Base-by-base conservation (phyloP, 1,140 invertebrate genomes). In the Caenorhabditis inopinata region DNA sequence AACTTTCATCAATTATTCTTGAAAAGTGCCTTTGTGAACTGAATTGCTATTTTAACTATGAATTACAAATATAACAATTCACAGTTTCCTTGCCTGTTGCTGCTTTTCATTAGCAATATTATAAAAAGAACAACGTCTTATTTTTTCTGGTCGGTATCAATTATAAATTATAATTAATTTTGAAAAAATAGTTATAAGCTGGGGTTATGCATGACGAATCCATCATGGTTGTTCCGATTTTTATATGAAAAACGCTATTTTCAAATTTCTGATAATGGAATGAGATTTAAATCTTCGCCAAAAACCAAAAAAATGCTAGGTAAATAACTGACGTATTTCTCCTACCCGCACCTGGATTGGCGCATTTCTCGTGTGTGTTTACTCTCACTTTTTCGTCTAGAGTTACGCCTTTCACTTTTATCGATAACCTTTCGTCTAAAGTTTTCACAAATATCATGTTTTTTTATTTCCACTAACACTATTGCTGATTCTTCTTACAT, bases 381-480 rank as follows among this genome's bases (percentile, higher is more conserved):
- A 68, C 58, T 68, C 38, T 68, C 58, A 0, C 58, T 68, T 68
- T 42, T 21, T 12, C 58, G 58, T 68, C 58, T 42, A 38, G 38
- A 68, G 21, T 68, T 68, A 68, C 58, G 58, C 2, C 21, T 68
- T 68, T 68, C 58, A 68, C 32, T 38, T 68, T 68, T 58, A 21
- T n/a, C 32, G 58, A 35, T 18, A 38, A 68, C 32, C 38, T 68
- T 58, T 29, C 27, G 12, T 11, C 51, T 0, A 32, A 58, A 58
- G 3, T 68, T 29, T 32, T 18, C 38, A 32, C 32, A 25, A 27
- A 68, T 29, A 42, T 38, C 58, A 68, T 68, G 58, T 68, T 68
- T 68, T 38, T 18, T 18, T 11, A 11, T 29, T 42, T 16, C 21
- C 38, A 68, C 16, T 42, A 9, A 9, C n/a, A n/a, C 35, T 21